Percentiles rank a stretch among this genome's conserved stretches.
These are phyloP conservation scores for Spodoptera exigua DNA, from an alignment of 2,888 invertebrate species.

Conservation along the genomic window DNA sequence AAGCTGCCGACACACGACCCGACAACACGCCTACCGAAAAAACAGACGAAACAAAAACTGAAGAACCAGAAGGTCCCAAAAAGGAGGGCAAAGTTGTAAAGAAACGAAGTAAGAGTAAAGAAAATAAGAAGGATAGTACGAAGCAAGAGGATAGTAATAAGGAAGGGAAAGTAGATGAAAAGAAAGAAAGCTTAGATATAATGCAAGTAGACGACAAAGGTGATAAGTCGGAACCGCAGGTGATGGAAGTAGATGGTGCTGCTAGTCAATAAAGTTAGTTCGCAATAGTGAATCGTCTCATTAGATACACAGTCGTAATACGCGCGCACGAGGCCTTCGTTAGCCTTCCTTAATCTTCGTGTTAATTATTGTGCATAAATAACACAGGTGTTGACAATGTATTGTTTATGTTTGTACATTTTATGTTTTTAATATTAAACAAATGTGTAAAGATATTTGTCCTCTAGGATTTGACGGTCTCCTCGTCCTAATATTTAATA, in stretches of 20 bases:
- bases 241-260: conserved; percentile 86
- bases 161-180: conserved; percentile 60
- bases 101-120: conserved; percentile 86
- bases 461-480: conserved; percentile 79
- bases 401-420: conserved; percentile 86
- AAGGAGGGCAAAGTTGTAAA: conserved; percentile 77
- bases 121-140: conserved; percentile 73
- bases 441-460: conserved; percentile 71
- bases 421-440: conserved; percentile 81
- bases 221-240: conserved; percentile 72
- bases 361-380: conserved; percentile 78
- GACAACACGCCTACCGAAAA: conserved; percentile 65
- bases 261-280: conserved; percentile 87
- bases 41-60: conserved; percentile 58
- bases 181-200: conserved; percentile 66
- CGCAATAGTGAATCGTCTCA: conserved; percentile 80
- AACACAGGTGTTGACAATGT: conserved; percentile 81
- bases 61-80: conserved; percentile 68
- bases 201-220: conserved; percentile 77
- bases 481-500: conserved; percentile 80
- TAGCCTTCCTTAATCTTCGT: conserved; percentile 68
- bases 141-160: conserved; percentile 71
- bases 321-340: conserved; percentile 68
- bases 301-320: conserved; percentile 73
- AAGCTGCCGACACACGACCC: conserved; percentile 72